Evolutionary conservation across 2,888 invertebrate species (phyloP).

Genomic region (Therioaphis trifolii): DNA sequence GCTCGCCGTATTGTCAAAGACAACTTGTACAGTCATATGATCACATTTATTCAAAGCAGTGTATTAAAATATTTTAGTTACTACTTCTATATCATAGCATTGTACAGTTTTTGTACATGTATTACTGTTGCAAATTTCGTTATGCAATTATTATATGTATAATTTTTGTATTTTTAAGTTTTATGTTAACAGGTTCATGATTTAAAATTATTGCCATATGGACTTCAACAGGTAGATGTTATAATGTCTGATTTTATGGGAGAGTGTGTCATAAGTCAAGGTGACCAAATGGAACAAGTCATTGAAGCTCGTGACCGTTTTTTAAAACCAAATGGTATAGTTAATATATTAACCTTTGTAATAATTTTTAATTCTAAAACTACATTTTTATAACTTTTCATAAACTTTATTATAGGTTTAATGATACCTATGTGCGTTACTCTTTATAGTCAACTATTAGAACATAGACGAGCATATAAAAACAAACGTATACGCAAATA

Average conservation of each 20-base stretch:
- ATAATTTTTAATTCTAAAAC: neutral
- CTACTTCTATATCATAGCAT: neutral
- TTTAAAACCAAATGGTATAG: slow-evolving; percentile 37
- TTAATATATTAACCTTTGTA: neutral
- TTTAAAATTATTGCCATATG: slow-evolving; percentile 25
- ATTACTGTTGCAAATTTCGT: neutral
- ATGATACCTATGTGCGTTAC: slow-evolving; percentile 38
- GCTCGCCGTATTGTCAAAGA: slow-evolving; percentile 37
- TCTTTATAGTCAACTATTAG: slow-evolving; percentile 32
- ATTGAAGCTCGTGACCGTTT: slow-evolving; percentile 43
- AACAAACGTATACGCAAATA: slow-evolving; percentile 12
- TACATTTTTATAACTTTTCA: neutral
- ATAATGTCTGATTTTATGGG: slow-evolving; percentile 53
- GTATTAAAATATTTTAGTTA: neutral
- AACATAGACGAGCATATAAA: slow-evolving; percentile 24
- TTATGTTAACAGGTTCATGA: slow-evolving; percentile 40
- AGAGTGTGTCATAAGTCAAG: slow-evolving; percentile 38
- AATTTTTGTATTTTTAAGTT: neutral
- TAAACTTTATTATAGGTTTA: neutral
- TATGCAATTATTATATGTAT: neutral
- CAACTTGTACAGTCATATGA: neutral
- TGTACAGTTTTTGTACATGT: neutral
- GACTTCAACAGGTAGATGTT: slow-evolving; percentile 31
- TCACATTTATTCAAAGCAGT: slow-evolving; percentile 46
- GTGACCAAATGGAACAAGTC: slow-evolving; percentile 44